A percentile compares a stretch with the other conserved stretches of the same genome.
phyloP scores from a whole-genome alignment of 2,888 invertebrate species.

The Theristus sp. region DNA sequence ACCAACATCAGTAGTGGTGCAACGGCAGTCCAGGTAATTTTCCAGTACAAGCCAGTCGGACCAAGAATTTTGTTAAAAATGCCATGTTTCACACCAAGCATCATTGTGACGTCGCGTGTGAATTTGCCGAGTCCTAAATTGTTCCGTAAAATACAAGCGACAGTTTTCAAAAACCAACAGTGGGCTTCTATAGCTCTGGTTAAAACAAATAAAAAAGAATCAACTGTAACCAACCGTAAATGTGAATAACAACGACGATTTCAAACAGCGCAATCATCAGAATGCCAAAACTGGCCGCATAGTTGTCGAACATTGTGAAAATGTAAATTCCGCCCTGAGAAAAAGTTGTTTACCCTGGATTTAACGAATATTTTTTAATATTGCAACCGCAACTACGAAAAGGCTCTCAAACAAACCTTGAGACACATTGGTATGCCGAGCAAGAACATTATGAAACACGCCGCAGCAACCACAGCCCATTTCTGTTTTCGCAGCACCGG shows the following conservation, averaged over 20 bases:
- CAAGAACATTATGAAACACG: not conserved
- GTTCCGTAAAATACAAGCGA: not conserved
- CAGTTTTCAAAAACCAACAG: no score
- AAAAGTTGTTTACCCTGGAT: not conserved
- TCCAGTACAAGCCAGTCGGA: not conserved
- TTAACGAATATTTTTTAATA: not conserved
- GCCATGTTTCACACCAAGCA: not conserved
- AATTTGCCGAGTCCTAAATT: not conserved
- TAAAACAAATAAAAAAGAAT: not conserved
- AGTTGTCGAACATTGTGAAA: not conserved
- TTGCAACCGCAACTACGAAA: no score
- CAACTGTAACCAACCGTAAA: conserved; percentile 1
- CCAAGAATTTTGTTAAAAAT: not conserved
- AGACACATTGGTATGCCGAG: conserved; percentile 1
- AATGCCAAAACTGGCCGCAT: not conserved
- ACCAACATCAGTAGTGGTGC: not conserved
- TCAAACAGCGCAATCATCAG: not conserved
- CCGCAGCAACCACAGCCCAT: not conserved
- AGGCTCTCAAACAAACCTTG: no score
- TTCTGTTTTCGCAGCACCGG: not conserved
- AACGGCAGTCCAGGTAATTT: not conserved
- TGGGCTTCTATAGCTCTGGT: not conserved
- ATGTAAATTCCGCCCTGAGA: not conserved
- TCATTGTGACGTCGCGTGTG: not conserved
- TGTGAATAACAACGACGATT: not conserved